A percentile compares a stretch with the other conserved stretches of the same genome.
These are phyloP conservation scores for Eristalinus aeneus DNA, from an alignment of 2,888 invertebrate genomes.

Conservation along the genomic window DNA sequence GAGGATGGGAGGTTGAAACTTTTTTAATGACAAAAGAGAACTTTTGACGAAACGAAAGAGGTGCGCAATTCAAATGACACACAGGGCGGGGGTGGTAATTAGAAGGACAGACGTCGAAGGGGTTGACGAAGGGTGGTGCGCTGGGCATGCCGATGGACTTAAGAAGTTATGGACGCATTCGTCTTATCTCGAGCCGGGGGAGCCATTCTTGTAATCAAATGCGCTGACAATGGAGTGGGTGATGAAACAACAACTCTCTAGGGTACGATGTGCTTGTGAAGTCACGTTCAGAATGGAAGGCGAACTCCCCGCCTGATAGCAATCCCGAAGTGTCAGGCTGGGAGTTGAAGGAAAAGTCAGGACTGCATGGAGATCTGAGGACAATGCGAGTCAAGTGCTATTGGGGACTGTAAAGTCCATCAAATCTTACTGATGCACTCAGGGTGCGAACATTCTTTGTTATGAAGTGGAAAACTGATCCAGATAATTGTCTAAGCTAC, in stretches of 20 bases:
- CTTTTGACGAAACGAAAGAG: conserved; percentile 65
- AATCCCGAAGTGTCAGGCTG: neutral
- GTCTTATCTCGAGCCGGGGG: conserved; percentile 34
- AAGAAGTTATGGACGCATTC: conserved; percentile 33
- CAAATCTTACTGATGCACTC: too few relatives aligned
- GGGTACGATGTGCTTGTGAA: neutral
- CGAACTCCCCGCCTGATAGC: neutral
- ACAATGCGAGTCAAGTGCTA: too few relatives aligned
- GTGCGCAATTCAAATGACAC: conserved; percentile 61
- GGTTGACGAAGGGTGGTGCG: neutral
- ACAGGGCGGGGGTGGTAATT: conserved; percentile 61
- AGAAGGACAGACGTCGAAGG: conserved; percentile 13
- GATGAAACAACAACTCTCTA: neutral
- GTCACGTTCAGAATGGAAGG: neutral
- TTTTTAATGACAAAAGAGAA: conserved; percentile 67
- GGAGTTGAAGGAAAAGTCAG: neutral
- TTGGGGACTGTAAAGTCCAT: too few relatives aligned
- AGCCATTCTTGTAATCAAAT: conserved; percentile 25
- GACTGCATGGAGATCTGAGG: too few relatives aligned
- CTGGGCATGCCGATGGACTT: neutral
- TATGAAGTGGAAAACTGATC: too few relatives aligned
- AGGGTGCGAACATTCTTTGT: too few relatives aligned
- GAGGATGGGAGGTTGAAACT: conserved; percentile 26
- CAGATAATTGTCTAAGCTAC: too few relatives aligned
- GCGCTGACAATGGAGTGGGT: neutral